Percentiles rank a stretch among this genome's conserved stretches.
phyloP scores from a whole-genome alignment of 2,888 invertebrate species.

The Drosophila buzzatii region DNA sequence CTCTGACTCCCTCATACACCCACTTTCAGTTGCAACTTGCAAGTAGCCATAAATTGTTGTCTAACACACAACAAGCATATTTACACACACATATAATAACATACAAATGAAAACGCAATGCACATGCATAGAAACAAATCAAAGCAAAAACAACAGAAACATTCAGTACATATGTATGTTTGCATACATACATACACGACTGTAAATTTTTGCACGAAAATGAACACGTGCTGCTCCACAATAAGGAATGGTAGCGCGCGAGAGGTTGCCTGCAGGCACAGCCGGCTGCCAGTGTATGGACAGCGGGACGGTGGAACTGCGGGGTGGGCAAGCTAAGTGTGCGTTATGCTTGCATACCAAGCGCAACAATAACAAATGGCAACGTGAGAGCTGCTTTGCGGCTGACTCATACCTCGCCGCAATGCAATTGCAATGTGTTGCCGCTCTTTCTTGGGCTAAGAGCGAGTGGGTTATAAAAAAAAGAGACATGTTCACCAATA shows the following conservation, averaged over 20 bases:
- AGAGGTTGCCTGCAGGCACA: slow-evolving; percentile 53
- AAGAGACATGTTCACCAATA: slow-evolving; percentile 33
- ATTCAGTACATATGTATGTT: background rate
- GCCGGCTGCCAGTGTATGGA: slow-evolving; percentile 45
- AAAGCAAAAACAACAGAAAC: slow-evolving; percentile 14
- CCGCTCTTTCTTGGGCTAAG: slow-evolving; percentile 56
- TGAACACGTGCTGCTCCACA: slow-evolving; percentile 72
- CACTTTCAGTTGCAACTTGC: slow-evolving; percentile 56
- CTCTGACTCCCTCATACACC: slow-evolving; percentile 21
- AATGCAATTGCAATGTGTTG: slow-evolving; percentile 33
- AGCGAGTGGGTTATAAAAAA: slow-evolving; percentile 26
- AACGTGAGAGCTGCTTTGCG: slow-evolving; percentile 41
- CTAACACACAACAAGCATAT: slow-evolving; percentile 61
- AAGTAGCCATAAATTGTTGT: slow-evolving; percentile 66
- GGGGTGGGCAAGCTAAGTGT: slow-evolving; percentile 20
- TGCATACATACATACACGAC: slow-evolving; percentile 18
- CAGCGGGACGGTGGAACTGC: background rate
- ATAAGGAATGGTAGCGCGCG: slow-evolving; percentile 43
- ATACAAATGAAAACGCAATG: slow-evolving; percentile 38
- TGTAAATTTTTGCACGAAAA: slow-evolving; percentile 75
- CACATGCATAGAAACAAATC: slow-evolving; percentile 21
- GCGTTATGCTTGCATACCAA: slow-evolving; percentile 63
- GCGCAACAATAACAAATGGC: slow-evolving; percentile 65
- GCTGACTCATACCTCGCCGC: slow-evolving; percentile 53
- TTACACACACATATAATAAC: slow-evolving; percentile 3